phyloP scores from a whole-genome alignment of 2,113 vertebrate genomes.

The Seriola aureovittata region DNA sequence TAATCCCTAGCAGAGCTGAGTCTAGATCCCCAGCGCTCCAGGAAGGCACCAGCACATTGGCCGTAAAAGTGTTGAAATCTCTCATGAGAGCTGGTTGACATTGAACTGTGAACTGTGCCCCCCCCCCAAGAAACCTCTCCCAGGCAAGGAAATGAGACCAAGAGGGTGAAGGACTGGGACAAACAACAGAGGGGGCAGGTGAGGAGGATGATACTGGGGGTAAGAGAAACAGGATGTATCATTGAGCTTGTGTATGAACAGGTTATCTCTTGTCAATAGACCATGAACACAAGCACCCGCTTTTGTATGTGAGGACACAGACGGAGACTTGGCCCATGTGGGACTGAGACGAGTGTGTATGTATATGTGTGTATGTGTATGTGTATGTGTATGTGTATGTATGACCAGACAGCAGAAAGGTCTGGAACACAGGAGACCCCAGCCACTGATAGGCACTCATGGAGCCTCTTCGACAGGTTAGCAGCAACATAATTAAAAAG shows the following conservation, averaged over 20 bases:
- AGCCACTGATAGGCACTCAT: constrained; percentile 58
- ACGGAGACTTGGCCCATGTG: constrained; percentile 18
- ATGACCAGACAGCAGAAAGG: constrained; percentile 56
- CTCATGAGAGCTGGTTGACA: constrained; percentile 47
- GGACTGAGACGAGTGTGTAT: constrained; percentile 32
- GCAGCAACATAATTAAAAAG: constrained; percentile 80
- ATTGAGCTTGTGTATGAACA: constrained; percentile 42
- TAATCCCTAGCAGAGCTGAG: constrained; percentile 14
- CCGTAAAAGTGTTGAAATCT: background rate
- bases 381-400: constrained; percentile 12
- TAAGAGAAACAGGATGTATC: constrained; percentile 23
- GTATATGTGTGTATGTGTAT: constrained; percentile 25
- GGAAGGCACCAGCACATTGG: background rate
- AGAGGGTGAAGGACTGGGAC: constrained; percentile 9
- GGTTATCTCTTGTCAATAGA: constrained; percentile 62
- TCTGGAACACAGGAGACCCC: constrained; percentile 61
- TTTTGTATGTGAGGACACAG: constrained; percentile 46
- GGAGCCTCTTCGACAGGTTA: constrained; percentile 74
- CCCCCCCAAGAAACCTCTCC: background rate
- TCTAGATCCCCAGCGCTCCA: background rate
- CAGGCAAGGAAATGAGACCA: constrained; percentile 1
- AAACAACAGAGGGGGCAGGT: constrained; percentile 27
- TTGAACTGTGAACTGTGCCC: constrained; percentile 43
- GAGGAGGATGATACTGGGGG: constrained; percentile 12
- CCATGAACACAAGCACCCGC: constrained; percentile 61